Percentiles rank a stretch among this genome's conserved stretches.
Conservation (phyloP, 23 tunicate species). For the Aplidium turbinatum region DNA sequence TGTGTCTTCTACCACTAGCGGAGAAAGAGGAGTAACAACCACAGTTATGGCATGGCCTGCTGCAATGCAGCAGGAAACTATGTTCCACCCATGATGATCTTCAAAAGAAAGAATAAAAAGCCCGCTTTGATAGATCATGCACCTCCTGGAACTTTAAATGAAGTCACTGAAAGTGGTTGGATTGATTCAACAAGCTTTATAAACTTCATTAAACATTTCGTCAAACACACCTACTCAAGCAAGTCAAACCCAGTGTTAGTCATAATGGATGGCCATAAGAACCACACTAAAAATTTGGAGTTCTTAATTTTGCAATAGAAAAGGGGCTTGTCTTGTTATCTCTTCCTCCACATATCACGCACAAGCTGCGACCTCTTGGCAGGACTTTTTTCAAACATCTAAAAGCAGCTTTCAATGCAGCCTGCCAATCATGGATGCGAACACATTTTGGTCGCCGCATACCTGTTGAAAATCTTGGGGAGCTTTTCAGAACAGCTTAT, state of each 20-base stretch:
- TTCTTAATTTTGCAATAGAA: background rate
- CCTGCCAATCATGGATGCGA: slow-evolving; percentile 1
- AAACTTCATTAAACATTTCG: background rate
- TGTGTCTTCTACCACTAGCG: slow-evolving; percentile 16
- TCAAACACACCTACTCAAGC: background rate
- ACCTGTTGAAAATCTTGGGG: slow-evolving; percentile 20
- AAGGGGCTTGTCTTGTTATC: background rate
- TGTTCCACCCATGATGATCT: slow-evolving; percentile 14
- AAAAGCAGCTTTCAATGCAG: background rate
- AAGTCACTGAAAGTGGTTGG: slow-evolving; percentile 16
- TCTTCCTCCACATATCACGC: slow-evolving; percentile 1
- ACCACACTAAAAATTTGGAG: background rate
- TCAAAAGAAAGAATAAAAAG: slow-evolving; percentile 14
- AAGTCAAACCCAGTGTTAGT: background rate
- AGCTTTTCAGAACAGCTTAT: slow-evolving; percentile 4
- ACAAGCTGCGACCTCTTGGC: slow-evolving; percentile 5
- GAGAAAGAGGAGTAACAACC: slow-evolving; percentile 10
- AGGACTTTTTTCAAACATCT: slow-evolving; percentile 5
- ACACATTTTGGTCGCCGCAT: slow-evolving; percentile 1
- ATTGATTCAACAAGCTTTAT: slow-evolving; percentile 4
- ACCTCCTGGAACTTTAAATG: slow-evolving; percentile 22
- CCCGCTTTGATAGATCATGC: too few species aligned
- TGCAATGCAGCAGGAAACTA: background rate
- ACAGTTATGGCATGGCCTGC: slow-evolving; percentile 10
- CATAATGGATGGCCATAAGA: slow-evolving; percentile 10